phyloP scores from a whole-genome alignment of 64 coral and sea anemone genomes.

The Pachyseris speciosa region DNA sequence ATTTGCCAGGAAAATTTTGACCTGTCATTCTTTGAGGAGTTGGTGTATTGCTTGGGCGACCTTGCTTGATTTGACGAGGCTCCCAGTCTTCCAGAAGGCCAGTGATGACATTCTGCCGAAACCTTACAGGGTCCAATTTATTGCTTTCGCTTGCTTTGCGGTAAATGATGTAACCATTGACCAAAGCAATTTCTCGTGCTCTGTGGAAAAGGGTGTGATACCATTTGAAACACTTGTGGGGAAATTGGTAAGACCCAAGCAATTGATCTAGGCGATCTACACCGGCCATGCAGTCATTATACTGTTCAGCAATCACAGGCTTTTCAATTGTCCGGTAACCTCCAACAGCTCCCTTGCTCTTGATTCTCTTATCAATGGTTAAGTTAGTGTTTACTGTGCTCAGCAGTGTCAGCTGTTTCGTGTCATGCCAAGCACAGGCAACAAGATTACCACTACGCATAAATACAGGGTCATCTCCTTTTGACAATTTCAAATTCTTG shows the following conservation, averaged over 20 bases:
- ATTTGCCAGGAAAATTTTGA: background rate
- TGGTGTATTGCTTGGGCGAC: slow-evolving; percentile 8
- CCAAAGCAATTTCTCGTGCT: slow-evolving; percentile 67
- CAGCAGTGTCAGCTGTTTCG: slow-evolving; percentile 53
- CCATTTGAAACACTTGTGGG: slow-evolving; percentile 70
- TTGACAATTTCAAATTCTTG: slow-evolving; percentile 52
- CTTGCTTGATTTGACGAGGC: background rate
- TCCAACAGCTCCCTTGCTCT: background rate
- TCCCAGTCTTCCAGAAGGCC: slow-evolving; percentile 20
- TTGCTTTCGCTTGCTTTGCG: slow-evolving; percentile 27
- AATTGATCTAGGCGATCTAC: slow-evolving; percentile 68
- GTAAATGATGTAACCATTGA: slow-evolving; percentile 82
- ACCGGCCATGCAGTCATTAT: slow-evolving; percentile 69
- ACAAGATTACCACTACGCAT: slow-evolving; percentile 53
- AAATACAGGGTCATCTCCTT: slow-evolving; percentile 71
- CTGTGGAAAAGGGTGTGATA: slow-evolving; percentile 79
- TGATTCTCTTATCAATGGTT: slow-evolving; percentile 25
- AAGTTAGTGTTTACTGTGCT: slow-evolving; percentile 70
- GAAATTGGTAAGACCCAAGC: slow-evolving; percentile 57
- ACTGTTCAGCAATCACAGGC: slow-evolving; percentile 64
- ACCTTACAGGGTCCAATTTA: slow-evolving; percentile 45
- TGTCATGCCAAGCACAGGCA: slow-evolving; percentile 81
- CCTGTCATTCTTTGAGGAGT: too few relatives aligned
- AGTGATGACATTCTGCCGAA: slow-evolving; percentile 12
- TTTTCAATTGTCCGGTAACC: background rate